These are phyloP conservation scores for Apostichopus parvimensis DNA, from an alignment of 35 echinoderm and acorn worm species.

Conservation along the genomic window DNA sequence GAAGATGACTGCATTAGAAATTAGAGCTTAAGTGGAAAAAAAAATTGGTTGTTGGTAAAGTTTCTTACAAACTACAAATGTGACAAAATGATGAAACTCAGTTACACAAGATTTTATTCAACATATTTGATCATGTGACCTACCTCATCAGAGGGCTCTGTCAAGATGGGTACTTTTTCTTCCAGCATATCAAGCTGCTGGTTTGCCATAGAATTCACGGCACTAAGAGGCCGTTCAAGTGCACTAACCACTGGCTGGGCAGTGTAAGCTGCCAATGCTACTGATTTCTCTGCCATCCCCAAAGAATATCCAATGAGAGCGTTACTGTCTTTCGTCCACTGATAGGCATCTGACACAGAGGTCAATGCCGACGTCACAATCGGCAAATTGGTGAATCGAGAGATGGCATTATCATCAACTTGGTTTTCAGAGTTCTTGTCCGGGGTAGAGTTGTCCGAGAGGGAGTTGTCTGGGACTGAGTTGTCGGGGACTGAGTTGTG, in stretches of 20 bases:
- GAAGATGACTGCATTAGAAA: too few relatives aligned
- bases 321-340: constrained; percentile 89
- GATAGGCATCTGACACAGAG: constrained; percentile 81
- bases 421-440: neutral
- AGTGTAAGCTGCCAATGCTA: constrained; percentile 76
- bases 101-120: too few relatives aligned
- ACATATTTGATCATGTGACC: too few relatives aligned
- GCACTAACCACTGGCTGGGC: constrained; percentile 88
- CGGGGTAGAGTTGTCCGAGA: neutral
- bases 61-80: too few relatives aligned
- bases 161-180: constrained; percentile 87
- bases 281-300: constrained; percentile 83
- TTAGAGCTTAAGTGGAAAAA: too few relatives aligned
- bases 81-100: too few relatives aligned
- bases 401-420: constrained; percentile 57
- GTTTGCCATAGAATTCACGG: constrained; percentile 80
- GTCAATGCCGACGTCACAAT: constrained; percentile 81
- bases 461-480: neutral
- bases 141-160: constrained; percentile 73
- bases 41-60: too few relatives aligned
- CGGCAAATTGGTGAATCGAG: constrained; percentile 68
- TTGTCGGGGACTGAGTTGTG: neutral
- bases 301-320: constrained; percentile 71
- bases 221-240: constrained; percentile 74
- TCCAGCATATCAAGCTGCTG: constrained; percentile 84